Percentiles rank a stretch among this genome's conserved stretches.
These are phyloP conservation scores for Machimus rusticus DNA, from an alignment of 2,888 invertebrate species.

Conservation along the genomic window DNA sequence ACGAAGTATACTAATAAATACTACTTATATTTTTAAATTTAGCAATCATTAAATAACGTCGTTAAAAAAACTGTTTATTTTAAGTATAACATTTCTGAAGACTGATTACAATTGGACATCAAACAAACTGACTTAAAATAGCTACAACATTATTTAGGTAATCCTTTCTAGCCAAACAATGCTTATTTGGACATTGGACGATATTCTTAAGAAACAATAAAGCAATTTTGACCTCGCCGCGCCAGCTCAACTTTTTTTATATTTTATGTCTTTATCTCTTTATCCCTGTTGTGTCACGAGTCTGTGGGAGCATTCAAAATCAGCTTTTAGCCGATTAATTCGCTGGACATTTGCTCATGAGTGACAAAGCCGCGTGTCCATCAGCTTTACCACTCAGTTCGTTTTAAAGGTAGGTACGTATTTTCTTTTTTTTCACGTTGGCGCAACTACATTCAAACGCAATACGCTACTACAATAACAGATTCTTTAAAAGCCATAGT, in stretches of 20 bases:
- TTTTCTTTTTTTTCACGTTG: background rate
- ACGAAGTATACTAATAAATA: too few species aligned
- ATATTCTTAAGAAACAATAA: background rate
- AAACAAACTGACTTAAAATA: too few species aligned
- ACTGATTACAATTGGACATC: too few species aligned
- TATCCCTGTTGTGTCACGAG: background rate
- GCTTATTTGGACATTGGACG: background rate
- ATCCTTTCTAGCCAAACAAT: background rate
- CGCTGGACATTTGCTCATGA: background rate
- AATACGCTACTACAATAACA: background rate
- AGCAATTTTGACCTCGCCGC: background rate
- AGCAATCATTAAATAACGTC: too few species aligned
- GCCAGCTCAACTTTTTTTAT: background rate
- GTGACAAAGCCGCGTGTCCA: background rate
- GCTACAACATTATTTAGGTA: background rate
- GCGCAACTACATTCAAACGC: background rate
- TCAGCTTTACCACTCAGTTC: background rate
- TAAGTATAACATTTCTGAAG: background rate
- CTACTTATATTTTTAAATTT: too few species aligned
- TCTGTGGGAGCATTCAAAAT: background rate
- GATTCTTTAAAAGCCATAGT: background rate
- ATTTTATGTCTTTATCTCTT: background rate
- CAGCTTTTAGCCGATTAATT: background rate
- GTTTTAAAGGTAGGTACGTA: background rate
- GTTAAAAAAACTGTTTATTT: too few species aligned